Base-by-base conservation (phyloP, 1,140 invertebrate genomes). In the Pogonus chalceus region DNA sequence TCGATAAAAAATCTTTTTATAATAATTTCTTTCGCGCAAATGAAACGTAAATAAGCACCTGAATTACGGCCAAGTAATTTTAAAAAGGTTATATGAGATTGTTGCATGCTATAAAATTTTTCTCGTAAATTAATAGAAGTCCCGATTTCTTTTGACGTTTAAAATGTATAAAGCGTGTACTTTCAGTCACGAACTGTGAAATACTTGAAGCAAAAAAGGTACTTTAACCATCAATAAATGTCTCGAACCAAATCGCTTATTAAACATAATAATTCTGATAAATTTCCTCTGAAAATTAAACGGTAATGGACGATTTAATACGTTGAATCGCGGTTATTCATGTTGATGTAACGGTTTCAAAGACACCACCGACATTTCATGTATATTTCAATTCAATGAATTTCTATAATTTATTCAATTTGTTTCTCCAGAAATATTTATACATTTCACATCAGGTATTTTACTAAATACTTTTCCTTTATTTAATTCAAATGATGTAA, bases 211-310 rank as follows among this genome's bases (percentile, higher is more conserved):
- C 3, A 43, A 43, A 43, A 43, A 43, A 43, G 18, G 37, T 12
- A 12, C 18, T 43, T 43, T 16, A 43, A 3, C 18, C 37, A 43
- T 43, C 37, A 43, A 43, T 43, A 43, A 12, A 43, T 16, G 37
- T 43, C 37, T 18, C 3, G 37, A 43, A 43, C 37, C 7, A 43
- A 18, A 43, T 43, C 37, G 37, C 37, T 43, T 43, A 43, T 43
- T 43, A 43, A 43, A 43, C 37, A 9, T 16, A 43, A 43, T 43
- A 43, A 43, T 43, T 43, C 37, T 43, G 37, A 43, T 43, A 43
- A 43, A 43, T 43, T 43, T 18, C 37, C 37, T 43, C 3, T 18
- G 9, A 43, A 43, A 43, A 43, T 43, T 7, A 43, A 43, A 7
- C 37, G 4, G 18, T 18, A 43, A 43, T 18, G 37, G 9, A 18